Conservation (phyloP, 2,113 vertebrate species). For the Rutilus rutilus region DNA sequence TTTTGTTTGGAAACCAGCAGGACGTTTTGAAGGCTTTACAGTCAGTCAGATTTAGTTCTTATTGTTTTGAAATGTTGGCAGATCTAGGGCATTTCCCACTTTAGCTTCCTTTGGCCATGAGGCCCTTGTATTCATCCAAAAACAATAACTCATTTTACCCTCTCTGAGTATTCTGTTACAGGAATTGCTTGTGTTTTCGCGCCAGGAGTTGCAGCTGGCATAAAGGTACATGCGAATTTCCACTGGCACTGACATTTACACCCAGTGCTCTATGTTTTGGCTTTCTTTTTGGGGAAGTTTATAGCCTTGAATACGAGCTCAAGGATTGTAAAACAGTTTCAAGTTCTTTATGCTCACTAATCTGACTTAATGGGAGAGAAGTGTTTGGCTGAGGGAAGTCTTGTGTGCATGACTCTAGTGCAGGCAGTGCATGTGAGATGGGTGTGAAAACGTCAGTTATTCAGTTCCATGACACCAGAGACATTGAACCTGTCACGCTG, state of each 20-base stretch:
- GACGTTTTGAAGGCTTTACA: slow-evolving; percentile 15
- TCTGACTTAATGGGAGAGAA: not conserved
- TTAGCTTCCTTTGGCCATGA: slow-evolving; percentile 31
- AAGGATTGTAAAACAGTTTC: not conserved
- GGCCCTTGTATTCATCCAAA: slow-evolving; percentile 20
- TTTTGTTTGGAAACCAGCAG: slow-evolving; percentile 21
- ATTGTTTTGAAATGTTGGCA: slow-evolving; percentile 45
- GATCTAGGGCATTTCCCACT: slow-evolving; percentile 30
- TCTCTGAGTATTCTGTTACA: not conserved
- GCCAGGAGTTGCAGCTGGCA: not conserved
- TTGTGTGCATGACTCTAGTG: not conserved
- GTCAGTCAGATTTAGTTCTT: slow-evolving; percentile 21
- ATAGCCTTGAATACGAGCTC: not conserved
- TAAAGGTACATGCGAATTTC: not conserved
- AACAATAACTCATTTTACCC: slow-evolving; percentile 29
- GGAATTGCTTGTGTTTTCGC: slow-evolving; percentile 18
- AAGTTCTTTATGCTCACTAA: not conserved
- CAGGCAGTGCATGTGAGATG: not conserved
- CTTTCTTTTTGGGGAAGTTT: not conserved
- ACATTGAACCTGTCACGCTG: not conserved
- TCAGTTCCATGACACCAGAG: not conserved
- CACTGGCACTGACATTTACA: slow-evolving; percentile 1
- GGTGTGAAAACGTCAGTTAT: slow-evolving; percentile 1
- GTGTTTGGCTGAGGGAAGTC: not conserved
- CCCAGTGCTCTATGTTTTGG: not conserved